Evolutionary conservation across 2,113 vertebrate species (phyloP).

Genomic region (Rhabdomys dilectus): DNA sequence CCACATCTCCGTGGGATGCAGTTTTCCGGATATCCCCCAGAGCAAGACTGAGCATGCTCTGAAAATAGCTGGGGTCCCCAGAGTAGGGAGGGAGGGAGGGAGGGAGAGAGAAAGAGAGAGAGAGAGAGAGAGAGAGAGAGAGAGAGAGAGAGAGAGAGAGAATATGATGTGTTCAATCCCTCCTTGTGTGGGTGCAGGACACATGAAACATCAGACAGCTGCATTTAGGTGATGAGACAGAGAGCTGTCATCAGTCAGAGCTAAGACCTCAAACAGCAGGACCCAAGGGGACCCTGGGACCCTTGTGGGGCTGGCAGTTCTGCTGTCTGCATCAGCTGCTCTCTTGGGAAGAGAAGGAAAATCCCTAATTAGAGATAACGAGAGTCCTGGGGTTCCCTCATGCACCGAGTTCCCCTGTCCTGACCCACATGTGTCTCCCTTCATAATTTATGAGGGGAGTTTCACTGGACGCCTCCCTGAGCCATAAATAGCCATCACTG

Average conservation of each 20-base stretch:
- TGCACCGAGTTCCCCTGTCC: slow-evolving; percentile 46
- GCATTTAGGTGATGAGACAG: background rate
- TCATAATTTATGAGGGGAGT: slow-evolving; percentile 81
- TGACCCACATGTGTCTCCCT: slow-evolving; percentile 82
- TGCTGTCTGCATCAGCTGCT: background rate
- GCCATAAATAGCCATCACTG: slow-evolving; percentile 76
- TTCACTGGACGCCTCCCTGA: slow-evolving; percentile 65
- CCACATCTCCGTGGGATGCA: fast-evolving
- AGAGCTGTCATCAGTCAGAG: background rate
- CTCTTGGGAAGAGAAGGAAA: background rate
- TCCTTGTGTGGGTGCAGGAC: fast-evolving
- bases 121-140: no score
- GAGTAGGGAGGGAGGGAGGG: background rate
- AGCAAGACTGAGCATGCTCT: background rate
- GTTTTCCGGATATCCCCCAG: fast-evolving
- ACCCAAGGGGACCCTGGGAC: background rate
- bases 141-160: no score
- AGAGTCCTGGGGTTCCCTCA: slow-evolving; percentile 65
- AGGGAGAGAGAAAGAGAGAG: no score
- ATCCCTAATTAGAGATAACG: background rate
- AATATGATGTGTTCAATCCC: background rate
- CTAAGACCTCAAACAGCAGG: background rate
- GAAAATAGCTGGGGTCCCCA: background rate
- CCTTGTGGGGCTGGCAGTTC: background rate
- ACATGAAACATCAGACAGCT: fast-evolving